Percentiles rank a stretch among this genome's conserved stretches.
phyloP scores from a whole-genome alignment of 2,797 vertebrate genomes.

The Sebastes goodei region DNA sequence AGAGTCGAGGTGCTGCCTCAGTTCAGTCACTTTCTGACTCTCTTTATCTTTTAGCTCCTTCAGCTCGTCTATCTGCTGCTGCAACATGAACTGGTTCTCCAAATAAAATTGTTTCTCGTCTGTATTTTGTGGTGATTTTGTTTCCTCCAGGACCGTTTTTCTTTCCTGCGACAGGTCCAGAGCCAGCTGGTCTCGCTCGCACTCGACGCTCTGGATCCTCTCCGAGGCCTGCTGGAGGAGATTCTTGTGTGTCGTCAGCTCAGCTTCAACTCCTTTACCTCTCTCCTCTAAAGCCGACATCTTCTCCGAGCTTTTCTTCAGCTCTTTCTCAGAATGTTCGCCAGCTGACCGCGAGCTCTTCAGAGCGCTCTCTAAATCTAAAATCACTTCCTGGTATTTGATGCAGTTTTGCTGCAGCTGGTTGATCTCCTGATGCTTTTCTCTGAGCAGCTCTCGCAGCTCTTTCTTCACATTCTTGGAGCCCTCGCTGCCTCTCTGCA shows the following conservation, averaged over 20 bases:
- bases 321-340: conserved; percentile 77
- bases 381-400: conserved; percentile 87
- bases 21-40: conserved; percentile 52
- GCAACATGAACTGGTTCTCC: conserved; percentile 73
- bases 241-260: conserved; percentile 65
- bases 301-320: conserved; percentile 72
- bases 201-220: conserved; percentile 62
- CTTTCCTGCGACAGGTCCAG: conserved; percentile 68
- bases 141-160: conserved; percentile 42
- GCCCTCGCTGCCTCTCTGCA: conserved; percentile 84
- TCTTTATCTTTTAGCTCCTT: conserved; percentile 71
- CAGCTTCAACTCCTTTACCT: conserved; percentile 56
- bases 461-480: conserved; percentile 87
- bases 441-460: conserved; percentile 88
- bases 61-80: conserved; percentile 75
- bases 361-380: conserved; percentile 85
- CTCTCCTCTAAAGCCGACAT: conserved; percentile 62
- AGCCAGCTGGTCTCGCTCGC: conserved; percentile 79
- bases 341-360: conserved; percentile 76
- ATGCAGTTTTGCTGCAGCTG: conserved; percentile 90
- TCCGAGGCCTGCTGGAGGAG: conserved; percentile 74
- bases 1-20: conserved; percentile 72
- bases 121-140: conserved; percentile 44
- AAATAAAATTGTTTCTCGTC: conserved; percentile 73
- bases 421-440: conserved; percentile 91